These are phyloP conservation scores for Nebria ingens DNA, from an alignment of 1,140 invertebrate species.

Conservation along the genomic window DNA sequence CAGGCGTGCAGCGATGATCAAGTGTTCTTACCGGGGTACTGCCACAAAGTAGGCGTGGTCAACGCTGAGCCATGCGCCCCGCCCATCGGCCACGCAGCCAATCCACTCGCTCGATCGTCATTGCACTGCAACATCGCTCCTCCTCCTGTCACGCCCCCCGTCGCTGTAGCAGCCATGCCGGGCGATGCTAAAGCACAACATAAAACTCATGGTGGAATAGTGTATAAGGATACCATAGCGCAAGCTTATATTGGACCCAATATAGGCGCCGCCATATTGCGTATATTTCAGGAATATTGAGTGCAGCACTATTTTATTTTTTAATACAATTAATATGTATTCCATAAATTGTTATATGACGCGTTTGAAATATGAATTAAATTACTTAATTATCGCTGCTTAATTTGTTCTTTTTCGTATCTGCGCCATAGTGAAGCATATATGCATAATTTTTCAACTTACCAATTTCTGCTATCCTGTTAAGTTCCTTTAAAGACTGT, in stretches of 20 bases:
- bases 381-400: too few species aligned
- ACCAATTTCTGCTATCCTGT: conserved; percentile 30
- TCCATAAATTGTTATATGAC: too few species aligned
- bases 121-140: conserved; percentile 39
- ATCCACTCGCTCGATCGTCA: conserved; percentile 37
- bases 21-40: conserved; percentile 52
- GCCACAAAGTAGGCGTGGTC: conserved; percentile 54
- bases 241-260: background rate
- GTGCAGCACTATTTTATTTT: background rate
- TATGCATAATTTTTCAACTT: too few species aligned
- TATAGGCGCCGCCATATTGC: background rate
- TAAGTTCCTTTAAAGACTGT: conserved; percentile 24
- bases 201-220: background rate
- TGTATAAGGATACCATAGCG: background rate
- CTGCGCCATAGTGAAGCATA: too few species aligned
- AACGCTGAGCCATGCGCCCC: conserved; percentile 36
- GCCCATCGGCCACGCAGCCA: conserved; percentile 38
- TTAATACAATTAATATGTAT: conserved; percentile 30
- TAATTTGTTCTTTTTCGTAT: too few species aligned
- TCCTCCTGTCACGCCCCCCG: conserved; percentile 34
- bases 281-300: background rate
- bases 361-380: too few species aligned
- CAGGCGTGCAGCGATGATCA: background rate
- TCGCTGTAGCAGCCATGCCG: conserved; percentile 40
- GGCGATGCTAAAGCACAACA: conserved; percentile 27